Evolutionary conservation across 2,113 vertebrate species (phyloP), one percentile per base, ranked within the genome.

Genomic region (Micronycteris hirsuta): DNA sequence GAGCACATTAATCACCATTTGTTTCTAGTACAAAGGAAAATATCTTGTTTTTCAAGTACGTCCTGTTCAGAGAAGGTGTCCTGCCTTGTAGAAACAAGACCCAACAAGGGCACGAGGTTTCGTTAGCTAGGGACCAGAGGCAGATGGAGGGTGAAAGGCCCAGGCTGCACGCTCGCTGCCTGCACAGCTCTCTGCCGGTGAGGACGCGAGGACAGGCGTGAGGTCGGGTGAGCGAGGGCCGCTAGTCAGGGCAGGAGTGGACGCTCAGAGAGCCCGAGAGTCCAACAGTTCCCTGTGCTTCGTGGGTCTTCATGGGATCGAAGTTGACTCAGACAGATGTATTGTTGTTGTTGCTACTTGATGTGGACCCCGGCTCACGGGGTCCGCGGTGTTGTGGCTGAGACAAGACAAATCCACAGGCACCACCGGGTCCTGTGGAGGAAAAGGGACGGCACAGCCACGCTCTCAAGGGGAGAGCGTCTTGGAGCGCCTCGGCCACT

Each of bases 1-100:
- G 82, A 98, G 98, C 98, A 97, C 99, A 99, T 99, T 99, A 98
- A 99, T 99, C 99, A 99, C 99, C 98, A 98, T 99, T 99, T 99
- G 98, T 98, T 99, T 96, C 98, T 91, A 26, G 47, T 97, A 98
- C 98, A 98, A 98, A 98, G 97, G 97, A 98, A 96, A 98, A 97
- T 97, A 96, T 96, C 97, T 97, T 98, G 97, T 98, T 97, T 98
- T 97, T 98, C 95, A 98, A 98, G 96, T 97, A 94, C 20, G 0
- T 97, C 97, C 97, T 96, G 93, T 93, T 98, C 97, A 98, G 97
- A 97, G 97, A 86, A 95, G 95, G 91, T 97, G 89, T 96, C 92
- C 63, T 33, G 93, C 93, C 86, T 97, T 97, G 94, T 97, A 95
- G 93, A 95, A 96, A 97, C 96, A 96, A 96, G 97, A 86, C 86